phyloP scores from a whole-genome alignment of 2,797 vertebrate genomes.

The Xerus rutilus region DNA sequence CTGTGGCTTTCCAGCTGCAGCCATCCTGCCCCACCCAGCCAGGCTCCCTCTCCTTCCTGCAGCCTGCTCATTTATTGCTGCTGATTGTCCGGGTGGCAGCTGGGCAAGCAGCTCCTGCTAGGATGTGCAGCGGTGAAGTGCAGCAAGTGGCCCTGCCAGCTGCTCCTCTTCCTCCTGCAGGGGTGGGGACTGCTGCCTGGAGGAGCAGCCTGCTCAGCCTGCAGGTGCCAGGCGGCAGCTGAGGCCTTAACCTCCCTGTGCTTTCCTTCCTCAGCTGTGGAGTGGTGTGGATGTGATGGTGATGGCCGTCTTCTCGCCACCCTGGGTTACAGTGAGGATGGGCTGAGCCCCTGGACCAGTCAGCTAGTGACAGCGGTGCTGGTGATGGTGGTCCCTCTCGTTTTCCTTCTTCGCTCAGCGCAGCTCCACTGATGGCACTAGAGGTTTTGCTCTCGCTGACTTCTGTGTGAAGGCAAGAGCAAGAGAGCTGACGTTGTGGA shows the following conservation, averaged over 20 bases:
- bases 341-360: background rate
- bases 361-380: too few relatives aligned
- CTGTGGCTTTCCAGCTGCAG: background rate
- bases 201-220: background rate
- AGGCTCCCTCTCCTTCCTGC: background rate
- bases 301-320: background rate
- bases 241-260: background rate
- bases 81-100: background rate
- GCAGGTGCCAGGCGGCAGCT: background rate
- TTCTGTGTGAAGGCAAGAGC: slow-evolving; percentile 49
- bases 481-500: background rate
- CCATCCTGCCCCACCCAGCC: background rate
- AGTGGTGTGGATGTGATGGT: background rate
- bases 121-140: background rate
- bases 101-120: background rate
- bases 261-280: background rate
- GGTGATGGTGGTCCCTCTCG: background rate
- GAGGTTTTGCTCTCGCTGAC: background rate
- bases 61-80: slow-evolving; percentile 35
- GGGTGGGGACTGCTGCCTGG: background rate
- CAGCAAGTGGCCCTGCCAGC: background rate
- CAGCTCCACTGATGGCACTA: background rate
- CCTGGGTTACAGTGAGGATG: background rate
- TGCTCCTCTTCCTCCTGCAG: background rate
- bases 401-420: background rate